Conservation (phyloP, 2,888 invertebrate species). For the Temnothorax ravouxi region DNA sequence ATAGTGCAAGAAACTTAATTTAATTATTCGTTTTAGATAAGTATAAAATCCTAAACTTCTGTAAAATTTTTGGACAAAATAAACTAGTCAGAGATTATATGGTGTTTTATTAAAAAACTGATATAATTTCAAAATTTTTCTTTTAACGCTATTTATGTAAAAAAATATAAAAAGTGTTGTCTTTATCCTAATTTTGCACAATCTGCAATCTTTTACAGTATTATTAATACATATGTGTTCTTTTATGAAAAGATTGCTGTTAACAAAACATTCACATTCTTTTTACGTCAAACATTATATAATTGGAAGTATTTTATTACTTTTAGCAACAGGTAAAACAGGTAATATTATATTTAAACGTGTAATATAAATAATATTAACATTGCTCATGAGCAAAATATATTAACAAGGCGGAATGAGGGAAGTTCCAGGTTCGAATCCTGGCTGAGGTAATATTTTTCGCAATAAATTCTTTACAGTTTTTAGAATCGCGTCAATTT, state of each 20-base stretch:
- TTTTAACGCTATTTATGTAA: neutral
- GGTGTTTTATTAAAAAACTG: neutral
- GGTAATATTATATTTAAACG: neutral
- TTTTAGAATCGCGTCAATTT: too few relatives aligned
- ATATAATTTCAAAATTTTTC: neutral
- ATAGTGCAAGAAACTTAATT: neutral
- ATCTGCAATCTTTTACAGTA: neutral
- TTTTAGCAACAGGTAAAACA: neutral
- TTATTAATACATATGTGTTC: neutral
- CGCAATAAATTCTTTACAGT: too few relatives aligned
- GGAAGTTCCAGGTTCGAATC: too few relatives aligned
- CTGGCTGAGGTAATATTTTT: too few relatives aligned
- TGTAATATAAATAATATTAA: neutral
- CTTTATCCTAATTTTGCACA: neutral
- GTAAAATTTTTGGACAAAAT: neutral
- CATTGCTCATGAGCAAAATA: neutral
- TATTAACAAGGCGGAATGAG: neutral
- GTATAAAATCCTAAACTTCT: neutral
- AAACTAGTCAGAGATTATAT: neutral
- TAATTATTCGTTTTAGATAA: neutral
- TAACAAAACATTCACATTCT: neutral
- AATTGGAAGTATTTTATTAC: neutral
- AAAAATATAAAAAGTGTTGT: neutral
- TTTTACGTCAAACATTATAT: neutral
- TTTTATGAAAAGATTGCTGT: conserved; percentile 3